Percentiles rank a stretch among this genome's conserved stretches.
phyloP scores from a whole-genome alignment of 2,888 invertebrate species.

The Iselma pallidipennis region DNA sequence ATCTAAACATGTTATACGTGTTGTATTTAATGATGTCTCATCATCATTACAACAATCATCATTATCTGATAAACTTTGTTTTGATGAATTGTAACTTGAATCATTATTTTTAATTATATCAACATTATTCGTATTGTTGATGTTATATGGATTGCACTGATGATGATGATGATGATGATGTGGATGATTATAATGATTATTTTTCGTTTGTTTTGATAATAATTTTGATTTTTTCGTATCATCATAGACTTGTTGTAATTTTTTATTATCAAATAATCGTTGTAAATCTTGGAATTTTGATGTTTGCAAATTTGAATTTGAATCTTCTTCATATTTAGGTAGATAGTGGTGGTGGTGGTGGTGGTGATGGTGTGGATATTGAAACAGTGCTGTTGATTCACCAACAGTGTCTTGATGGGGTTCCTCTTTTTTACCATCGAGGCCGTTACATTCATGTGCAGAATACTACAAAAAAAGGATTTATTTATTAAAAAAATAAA shows the following conservation, averaged over 20 bases:
- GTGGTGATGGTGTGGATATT: too few relatives aligned
- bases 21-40: conserved; percentile 41
- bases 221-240: too few relatives aligned
- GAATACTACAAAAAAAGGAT: conserved; percentile 39
- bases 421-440: conserved; percentile 29
- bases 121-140: too few relatives aligned
- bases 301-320: conserved; percentile 48
- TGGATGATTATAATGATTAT: conserved; percentile 21
- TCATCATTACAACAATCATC: background rate
- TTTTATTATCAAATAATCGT: conserved; percentile 39
- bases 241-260: too few relatives aligned
- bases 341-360: background rate
- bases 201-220: conserved; percentile 20
- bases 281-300: conserved; percentile 43
- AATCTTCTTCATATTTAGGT: conserved; percentile 41
- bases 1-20: conserved; percentile 46
- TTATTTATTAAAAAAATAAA: background rate
- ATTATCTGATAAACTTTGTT: background rate
- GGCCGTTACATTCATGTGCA: conserved; percentile 36
- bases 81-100: background rate
- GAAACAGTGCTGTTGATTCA: too few relatives aligned
- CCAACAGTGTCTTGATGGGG: conserved; percentile 22
- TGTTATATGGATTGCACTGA: conserved; percentile 30
- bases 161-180: conserved; percentile 35
- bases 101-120: conserved; percentile 1